Evolutionary conservation across 2,888 invertebrate species (phyloP).

Genomic region (Eugnorisma glareosa): DNA sequence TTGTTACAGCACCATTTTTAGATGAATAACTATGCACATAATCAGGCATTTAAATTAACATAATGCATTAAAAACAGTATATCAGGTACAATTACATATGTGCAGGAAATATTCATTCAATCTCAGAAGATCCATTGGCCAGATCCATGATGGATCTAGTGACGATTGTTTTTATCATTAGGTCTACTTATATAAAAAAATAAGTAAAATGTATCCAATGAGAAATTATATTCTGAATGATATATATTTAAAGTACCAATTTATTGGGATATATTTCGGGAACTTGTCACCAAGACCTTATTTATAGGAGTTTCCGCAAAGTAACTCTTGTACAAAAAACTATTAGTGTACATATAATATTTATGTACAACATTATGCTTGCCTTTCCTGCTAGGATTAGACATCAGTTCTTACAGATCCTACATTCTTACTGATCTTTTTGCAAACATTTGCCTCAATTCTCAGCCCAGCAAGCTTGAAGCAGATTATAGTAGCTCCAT

Average conservation of each 20-base stretch:
- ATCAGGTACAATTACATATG: constrained; percentile 77
- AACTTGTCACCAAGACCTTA: constrained; percentile 13
- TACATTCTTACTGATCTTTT: constrained; percentile 22
- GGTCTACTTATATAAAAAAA: no score
- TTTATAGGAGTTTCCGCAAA: constrained; percentile 12
- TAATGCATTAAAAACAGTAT: constrained; percentile 68
- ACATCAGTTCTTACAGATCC: constrained; percentile 8
- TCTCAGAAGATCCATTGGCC: no score
- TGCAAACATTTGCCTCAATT: constrained; percentile 11
- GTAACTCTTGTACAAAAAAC: constrained; percentile 30
- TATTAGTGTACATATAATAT: constrained; percentile 14
- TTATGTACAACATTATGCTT: constrained; percentile 32
- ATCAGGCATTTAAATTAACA: constrained; percentile 63
- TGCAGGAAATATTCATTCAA: constrained; percentile 58
- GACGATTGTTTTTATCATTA: no score
- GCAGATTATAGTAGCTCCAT: constrained; percentile 24
- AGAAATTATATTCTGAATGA: constrained; percentile 58
- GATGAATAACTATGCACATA: constrained; percentile 71
- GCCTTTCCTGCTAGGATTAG: not conserved
- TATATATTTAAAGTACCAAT: constrained; percentile 49
- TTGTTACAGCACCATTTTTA: constrained; percentile 83
- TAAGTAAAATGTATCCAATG: no score
- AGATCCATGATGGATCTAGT: no score
- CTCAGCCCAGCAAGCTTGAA: constrained; percentile 23
- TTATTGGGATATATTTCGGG: constrained; percentile 14